Base-by-base conservation (phyloP, 1,140 invertebrate genomes). In the Hermetia illucens region DNA sequence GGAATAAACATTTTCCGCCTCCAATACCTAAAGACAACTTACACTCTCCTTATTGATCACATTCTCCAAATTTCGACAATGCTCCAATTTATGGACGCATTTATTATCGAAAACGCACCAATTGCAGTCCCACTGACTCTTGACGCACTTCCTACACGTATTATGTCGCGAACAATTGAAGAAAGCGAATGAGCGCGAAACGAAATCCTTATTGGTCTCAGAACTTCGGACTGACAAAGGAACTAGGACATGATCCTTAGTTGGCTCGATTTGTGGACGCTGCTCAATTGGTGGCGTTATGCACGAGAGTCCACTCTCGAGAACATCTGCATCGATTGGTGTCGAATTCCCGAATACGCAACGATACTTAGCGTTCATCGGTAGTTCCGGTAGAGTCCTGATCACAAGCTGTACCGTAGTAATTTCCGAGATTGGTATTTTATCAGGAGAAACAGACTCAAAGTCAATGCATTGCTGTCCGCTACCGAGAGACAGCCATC, bases 31-130 rank as follows among this genome's bases (percentile, higher is more conserved):
- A 22, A 38, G 25, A n/a, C 5, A 8, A 58, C 70, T 77, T 55
- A 77, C 75, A 46, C 79, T 81, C 65, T 88, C 84, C 16, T 81
- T 79, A 48, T 77, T 81, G 45, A 95, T 86, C 19, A 91, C 77
- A 20, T 61, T 65, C 24, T 67, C 68, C 36, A 76, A 78, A 47
- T 72, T 71, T 50, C 82, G 83, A 61, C 88, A 93, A 17, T 70
- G 64, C 20, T 80, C 78, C 18, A 74, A 77, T 58, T 93, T 83
- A 64, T 91, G 82, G 1, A 88, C 87, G 58, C 92, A 97, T 51
- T 77, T 80, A 60, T 95, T 95, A 49, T 93, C 88, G 56, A 89
- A 90, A 35, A 95, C 82, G 63, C 93, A 96, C 93, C 93, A 94
- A 52, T 86, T 91, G 52, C 89, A 94, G 3, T 79, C 77, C 89